Conservation (phyloP, 1,140 invertebrate species). For the Bombus affinis region DNA sequence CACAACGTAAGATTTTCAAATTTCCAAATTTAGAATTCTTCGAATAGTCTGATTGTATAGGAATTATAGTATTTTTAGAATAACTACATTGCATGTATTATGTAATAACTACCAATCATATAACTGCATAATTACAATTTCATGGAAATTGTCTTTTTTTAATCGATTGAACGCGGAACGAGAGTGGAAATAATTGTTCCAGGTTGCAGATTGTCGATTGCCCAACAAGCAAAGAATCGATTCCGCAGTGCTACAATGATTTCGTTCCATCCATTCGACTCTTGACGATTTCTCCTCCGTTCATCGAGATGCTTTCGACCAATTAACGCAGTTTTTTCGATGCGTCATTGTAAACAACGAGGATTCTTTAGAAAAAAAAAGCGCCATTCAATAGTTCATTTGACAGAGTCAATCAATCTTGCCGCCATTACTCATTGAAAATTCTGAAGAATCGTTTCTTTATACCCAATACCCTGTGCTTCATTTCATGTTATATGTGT, state of each 20-base stretch:
- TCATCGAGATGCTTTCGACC: conserved; percentile 5
- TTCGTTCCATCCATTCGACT: conserved; percentile 1
- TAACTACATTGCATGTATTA: too few relatives aligned
- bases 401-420: background rate
- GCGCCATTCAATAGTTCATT: background rate
- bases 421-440: background rate
- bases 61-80: background rate
- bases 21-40: background rate
- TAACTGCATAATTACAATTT: background rate
- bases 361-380: background rate
- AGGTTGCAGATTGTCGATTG: conserved; percentile 10
- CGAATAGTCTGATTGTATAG: background rate
- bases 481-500: background rate
- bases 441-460: background rate
- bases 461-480: background rate
- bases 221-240: conserved; percentile 25
- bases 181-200: background rate
- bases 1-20: background rate
- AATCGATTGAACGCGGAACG: conserved; percentile 4
- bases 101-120: background rate
- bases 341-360: conserved; percentile 4
- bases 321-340: background rate
- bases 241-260: conserved; percentile 5
- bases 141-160: background rate
- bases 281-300: conserved; percentile 30